These are phyloP conservation scores for Torymus texanus DNA, from an alignment of 2,888 invertebrate species.

Conservation along the genomic window DNA sequence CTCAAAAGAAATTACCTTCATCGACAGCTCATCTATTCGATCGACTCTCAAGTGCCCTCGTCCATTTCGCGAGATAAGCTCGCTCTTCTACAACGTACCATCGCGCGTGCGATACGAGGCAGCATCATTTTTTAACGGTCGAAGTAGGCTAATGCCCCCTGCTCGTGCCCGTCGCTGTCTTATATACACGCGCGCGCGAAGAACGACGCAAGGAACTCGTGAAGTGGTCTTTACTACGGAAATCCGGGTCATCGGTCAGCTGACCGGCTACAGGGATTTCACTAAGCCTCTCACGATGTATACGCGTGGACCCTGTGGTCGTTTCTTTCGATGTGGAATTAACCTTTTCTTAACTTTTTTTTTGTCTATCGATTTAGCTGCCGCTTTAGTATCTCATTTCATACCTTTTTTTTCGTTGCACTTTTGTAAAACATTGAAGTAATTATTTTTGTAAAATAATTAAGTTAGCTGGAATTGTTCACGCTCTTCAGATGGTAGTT, in stretches of 20 bases:
- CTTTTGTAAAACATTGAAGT: neutral
- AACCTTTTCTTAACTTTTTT: conserved; percentile 12
- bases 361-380: neutral
- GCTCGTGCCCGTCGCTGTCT: neutral
- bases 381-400: neutral
- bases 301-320: conserved; percentile 4
- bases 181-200: neutral
- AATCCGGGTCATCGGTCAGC: conserved; percentile 56
- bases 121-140: conserved; percentile 32
- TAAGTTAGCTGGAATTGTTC: neutral
- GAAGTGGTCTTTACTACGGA: conserved; percentile 37
- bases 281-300: conserved; percentile 29
- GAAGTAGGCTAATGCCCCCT: conserved; percentile 18
- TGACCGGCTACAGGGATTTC: conserved; percentile 45
- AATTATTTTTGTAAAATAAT: neutral
- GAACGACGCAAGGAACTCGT: conserved; percentile 19
- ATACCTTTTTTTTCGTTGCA: neutral
- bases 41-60: no score
- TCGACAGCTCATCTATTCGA: no score
- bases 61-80: no score
- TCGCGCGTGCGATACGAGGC: neutral
- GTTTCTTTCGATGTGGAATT: conserved; percentile 17
- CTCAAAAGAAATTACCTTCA: no score
- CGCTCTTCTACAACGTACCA: no score
- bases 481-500: conserved; percentile 20